These are phyloP conservation scores for Digitonthophagus gazella DNA, from an alignment of 2,888 invertebrate species.

Conservation along the genomic window DNA sequence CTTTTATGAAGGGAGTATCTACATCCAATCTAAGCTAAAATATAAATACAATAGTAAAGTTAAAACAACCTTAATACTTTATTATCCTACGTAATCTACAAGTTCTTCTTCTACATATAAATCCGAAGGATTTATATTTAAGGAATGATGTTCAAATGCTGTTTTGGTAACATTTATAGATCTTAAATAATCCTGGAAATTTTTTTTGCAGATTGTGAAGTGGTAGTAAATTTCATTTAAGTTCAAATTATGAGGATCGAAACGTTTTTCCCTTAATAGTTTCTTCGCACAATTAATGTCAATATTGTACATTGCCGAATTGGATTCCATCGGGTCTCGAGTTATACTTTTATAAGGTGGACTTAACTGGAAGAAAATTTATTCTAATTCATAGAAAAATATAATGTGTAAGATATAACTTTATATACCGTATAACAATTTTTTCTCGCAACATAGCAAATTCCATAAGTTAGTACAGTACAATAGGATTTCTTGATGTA, in stretches of 20 bases:
- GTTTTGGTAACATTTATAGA: slow-evolving; percentile 32
- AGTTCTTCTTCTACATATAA: slow-evolving; percentile 35
- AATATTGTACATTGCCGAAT: slow-evolving; percentile 33
- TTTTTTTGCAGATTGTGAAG: slow-evolving; percentile 33
- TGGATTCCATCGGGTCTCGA: slow-evolving; percentile 24
- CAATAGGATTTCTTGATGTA: no score
- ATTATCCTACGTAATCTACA: slow-evolving; percentile 32
- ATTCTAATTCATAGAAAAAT: slow-evolving; percentile 9
- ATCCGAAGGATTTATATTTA: slow-evolving; percentile 28
- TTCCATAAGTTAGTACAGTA: no score
- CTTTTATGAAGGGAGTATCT: neutral
- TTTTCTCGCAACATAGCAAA: no score
- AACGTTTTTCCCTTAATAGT: slow-evolving; percentile 21
- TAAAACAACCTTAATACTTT: no score
- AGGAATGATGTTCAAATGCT: slow-evolving; percentile 32
- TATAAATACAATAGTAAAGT: no score
- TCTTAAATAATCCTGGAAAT: slow-evolving; percentile 33
- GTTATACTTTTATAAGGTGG: slow-evolving; percentile 32
- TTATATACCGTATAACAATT: no score
- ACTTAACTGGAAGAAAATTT: slow-evolving; percentile 33
- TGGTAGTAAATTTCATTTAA: slow-evolving; percentile 32
- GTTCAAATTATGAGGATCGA: slow-evolving; percentile 27
- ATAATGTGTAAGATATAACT: no score
- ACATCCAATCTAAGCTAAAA: neutral
- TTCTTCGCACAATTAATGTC: slow-evolving; percentile 34